Conservation (phyloP, 2,113 vertebrate species). For the Castor canadensis region DNA sequence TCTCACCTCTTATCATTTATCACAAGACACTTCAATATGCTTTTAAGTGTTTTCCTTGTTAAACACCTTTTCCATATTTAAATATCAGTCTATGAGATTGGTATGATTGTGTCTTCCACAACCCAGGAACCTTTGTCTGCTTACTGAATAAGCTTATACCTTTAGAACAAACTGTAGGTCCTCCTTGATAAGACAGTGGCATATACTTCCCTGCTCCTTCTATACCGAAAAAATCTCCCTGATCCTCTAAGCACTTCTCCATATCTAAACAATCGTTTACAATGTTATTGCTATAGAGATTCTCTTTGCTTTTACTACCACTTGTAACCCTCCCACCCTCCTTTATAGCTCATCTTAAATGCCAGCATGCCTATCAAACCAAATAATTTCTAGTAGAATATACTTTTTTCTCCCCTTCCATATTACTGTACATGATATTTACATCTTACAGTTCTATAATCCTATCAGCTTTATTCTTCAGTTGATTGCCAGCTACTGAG, state of each 20-base stretch:
- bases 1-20: neutral
- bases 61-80: neutral
- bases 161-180: neutral
- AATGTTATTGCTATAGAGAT: neutral
- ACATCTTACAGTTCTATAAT: neutral
- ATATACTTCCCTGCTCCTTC: neutral
- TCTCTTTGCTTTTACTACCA: neutral
- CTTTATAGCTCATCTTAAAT: neutral
- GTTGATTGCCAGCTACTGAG: neutral
- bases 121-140: neutral
- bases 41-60: conserved; percentile 16
- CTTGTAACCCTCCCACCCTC: neutral
- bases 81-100: neutral
- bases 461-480: neutral
- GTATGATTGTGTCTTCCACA: neutral
- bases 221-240: neutral
- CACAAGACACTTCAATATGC: neutral
- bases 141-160: neutral
- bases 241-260: neutral
- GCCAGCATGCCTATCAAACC: neutral
- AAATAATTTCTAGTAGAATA: neutral
- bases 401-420: neutral
- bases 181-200: neutral
- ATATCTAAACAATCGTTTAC: neutral
- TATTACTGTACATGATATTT: neutral